These are phyloP conservation scores for Camelus dromedarius DNA, from an alignment of 2,113 vertebrate genomes.

Conservation along the genomic window DNA sequence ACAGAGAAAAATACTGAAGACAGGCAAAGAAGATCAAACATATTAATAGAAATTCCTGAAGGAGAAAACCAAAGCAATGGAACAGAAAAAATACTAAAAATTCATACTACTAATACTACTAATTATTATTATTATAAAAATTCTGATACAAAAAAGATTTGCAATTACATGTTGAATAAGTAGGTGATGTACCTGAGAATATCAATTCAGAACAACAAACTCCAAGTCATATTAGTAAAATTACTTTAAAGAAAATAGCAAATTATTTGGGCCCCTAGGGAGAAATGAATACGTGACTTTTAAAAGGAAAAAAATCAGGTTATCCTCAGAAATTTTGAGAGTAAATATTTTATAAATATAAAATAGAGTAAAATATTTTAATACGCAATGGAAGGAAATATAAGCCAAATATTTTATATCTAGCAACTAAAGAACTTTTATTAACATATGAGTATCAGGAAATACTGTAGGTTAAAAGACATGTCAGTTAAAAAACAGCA, in stretches of 20 bases:
- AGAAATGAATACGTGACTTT: neutral
- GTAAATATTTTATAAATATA: neutral
- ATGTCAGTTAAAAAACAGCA: neutral
- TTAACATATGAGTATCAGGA: neutral
- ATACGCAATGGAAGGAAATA: neutral
- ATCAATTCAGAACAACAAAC: neutral
- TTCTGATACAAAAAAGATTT: neutral
- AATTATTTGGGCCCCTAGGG: neutral
- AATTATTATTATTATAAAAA: neutral
- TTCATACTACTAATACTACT: neutral
- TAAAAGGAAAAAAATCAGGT: neutral
- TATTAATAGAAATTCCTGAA: neutral
- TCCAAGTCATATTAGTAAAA: neutral
- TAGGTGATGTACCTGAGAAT: neutral
- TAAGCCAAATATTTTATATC: neutral
- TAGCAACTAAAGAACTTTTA: neutral
- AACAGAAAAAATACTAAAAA: neutral
- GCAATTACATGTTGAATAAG: neutral
- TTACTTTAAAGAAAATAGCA: neutral
- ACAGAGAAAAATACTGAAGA: neutral
- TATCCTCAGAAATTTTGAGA: neutral
- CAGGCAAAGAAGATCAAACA: neutral
- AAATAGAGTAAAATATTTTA: neutral
- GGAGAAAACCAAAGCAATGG: neutral
- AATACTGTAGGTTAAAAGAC: neutral